These are phyloP conservation scores for Diplodus sargus DNA, from an alignment of 2,797 vertebrate species.

Conservation along the genomic window DNA sequence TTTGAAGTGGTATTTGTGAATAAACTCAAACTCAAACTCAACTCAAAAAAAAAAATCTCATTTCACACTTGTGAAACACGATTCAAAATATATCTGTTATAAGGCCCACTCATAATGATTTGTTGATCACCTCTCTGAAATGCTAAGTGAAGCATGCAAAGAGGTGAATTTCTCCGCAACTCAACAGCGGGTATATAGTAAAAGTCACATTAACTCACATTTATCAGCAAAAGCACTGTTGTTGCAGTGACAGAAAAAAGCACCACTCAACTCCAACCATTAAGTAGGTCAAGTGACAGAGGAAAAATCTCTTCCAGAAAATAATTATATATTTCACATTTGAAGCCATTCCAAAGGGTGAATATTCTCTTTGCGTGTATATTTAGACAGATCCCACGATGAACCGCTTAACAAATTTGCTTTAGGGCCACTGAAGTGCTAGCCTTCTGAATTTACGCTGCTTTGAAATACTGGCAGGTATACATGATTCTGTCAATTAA, in stretches of 20 bases:
- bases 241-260: constrained; percentile 40
- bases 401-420: constrained; percentile 57
- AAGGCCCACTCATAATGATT: neutral
- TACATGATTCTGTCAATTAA: constrained; percentile 55
- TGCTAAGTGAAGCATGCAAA: neutral
- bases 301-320: constrained; percentile 31
- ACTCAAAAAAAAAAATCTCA: no score
- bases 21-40: no score
- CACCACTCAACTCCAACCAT: constrained; percentile 44
- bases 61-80: neutral
- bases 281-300: constrained; percentile 63
- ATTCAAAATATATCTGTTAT: neutral
- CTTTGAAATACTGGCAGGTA: constrained; percentile 60
- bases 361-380: constrained; percentile 54
- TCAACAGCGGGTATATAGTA: neutral
- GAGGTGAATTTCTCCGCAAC: neutral
- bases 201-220: constrained; percentile 1
- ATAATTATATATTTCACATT: constrained; percentile 57
- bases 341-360: constrained; percentile 46
- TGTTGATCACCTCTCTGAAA: neutral
- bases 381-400: constrained; percentile 54
- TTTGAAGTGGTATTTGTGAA: no score
- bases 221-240: neutral
- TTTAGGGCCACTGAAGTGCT: constrained; percentile 36
- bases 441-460: constrained; percentile 2